A percentile compares a stretch with the other conserved stretches of the same genome.
Evolutionary conservation across 2,888 invertebrate species (phyloP).

Genomic region (Drosophila mayaguana): DNA sequence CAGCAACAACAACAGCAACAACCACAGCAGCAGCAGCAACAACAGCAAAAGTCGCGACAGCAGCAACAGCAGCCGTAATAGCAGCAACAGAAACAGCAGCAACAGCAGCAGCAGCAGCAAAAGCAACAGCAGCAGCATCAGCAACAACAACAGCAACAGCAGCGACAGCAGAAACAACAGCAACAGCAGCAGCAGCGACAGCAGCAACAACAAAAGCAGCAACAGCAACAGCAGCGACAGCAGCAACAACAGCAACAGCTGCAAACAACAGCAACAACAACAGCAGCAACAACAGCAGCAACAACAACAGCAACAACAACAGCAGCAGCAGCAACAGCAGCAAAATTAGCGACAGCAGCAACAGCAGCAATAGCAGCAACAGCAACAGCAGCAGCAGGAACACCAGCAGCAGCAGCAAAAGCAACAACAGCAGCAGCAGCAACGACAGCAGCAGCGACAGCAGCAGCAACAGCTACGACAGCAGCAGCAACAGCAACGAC

Average conservation of each 20-base stretch:
- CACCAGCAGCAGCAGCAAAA: no score
- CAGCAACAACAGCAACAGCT: not conserved
- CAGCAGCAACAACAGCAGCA: conserved; percentile 11
- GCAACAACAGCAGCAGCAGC: not conserved
- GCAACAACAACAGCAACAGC: conserved; percentile 6
- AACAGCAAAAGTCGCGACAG: no score
- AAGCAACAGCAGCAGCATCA: no score
- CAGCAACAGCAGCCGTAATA: not conserved
- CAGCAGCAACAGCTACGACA: conserved; percentile 15
- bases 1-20: conserved; percentile 21
- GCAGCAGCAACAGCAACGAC: not conserved
- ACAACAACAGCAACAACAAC: not conserved
- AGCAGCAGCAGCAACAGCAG: conserved; percentile 19
- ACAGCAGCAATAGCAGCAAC: not conserved
- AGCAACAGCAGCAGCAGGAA: conserved; percentile 14
- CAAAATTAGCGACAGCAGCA: no score
- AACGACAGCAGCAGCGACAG: not conserved
- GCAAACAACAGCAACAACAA: conserved; percentile 10
- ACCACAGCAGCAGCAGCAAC: not conserved
- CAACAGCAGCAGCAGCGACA: not conserved
- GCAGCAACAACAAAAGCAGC: not conserved
- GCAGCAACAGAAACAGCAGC: conserved; percentile 31
- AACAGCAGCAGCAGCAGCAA: not conserved
- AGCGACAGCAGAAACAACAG: conserved; percentile 49
- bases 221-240: conserved; percentile 24